phyloP scores from a whole-genome alignment of 2,797 vertebrate species.

The Pseudochirops cupreus region DNA sequence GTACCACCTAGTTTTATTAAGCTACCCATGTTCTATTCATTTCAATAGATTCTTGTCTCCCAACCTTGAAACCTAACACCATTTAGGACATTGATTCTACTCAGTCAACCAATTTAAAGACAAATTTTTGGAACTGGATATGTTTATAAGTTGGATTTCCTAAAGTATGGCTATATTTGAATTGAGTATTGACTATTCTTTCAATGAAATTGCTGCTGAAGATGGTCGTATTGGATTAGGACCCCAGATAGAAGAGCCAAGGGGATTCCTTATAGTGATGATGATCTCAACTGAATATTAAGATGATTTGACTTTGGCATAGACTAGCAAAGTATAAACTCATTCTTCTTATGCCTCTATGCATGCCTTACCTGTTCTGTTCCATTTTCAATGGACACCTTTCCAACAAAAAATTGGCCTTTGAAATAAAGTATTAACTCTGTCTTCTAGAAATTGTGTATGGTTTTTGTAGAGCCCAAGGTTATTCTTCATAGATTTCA shows the following conservation, averaged over 20 bases:
- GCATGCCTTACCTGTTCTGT: background rate
- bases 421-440: background rate
- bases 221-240: background rate
- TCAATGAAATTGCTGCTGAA: constrained; percentile 18
- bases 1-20: background rate
- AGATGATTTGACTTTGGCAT: background rate
- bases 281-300: background rate
- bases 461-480: background rate
- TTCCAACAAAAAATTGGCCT: background rate
- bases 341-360: background rate
- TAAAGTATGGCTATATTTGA: background rate
- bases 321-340: constrained; percentile 25
- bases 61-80: background rate
- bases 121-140: constrained; percentile 27
- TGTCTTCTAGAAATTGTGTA: constrained; percentile 35
- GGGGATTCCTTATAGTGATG: constrained; percentile 15
- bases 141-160: constrained; percentile 8
- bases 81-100: background rate
- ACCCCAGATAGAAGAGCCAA: background rate
- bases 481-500: constrained; percentile 10
- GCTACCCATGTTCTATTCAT: no score
- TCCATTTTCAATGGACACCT: background rate
- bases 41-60: background rate
- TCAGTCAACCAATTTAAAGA: constrained; percentile 25
- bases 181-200: background rate